Percentiles rank a stretch among this genome's conserved stretches.
These are phyloP conservation scores for Andrena fulva DNA, from an alignment of 2,888 invertebrate species.

Conservation along the genomic window DNA sequence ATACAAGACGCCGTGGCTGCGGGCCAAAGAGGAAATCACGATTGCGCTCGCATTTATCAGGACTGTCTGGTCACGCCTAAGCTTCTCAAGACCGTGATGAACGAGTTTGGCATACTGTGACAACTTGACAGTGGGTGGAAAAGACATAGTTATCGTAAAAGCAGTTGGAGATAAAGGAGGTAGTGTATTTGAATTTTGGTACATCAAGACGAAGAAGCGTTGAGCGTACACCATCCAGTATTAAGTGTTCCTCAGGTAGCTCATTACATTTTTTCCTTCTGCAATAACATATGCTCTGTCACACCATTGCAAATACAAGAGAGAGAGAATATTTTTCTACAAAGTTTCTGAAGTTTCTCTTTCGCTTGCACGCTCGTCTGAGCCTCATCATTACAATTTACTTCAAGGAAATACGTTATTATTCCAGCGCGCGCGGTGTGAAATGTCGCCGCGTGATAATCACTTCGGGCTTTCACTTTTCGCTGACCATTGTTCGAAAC, in stretches of 20 bases:
- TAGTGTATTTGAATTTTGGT: no score
- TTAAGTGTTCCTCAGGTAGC: no score
- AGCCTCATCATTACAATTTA: not conserved
- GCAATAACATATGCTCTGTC: no score
- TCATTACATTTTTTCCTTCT: no score
- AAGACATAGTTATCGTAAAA: not conserved
- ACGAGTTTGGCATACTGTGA: slow-evolving; percentile 64
- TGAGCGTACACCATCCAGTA: no score
- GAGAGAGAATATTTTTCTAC: slow-evolving; percentile 27
- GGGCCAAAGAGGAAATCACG: slow-evolving; percentile 82
- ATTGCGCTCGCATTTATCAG: slow-evolving; percentile 84
- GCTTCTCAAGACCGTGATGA: slow-evolving; percentile 73
- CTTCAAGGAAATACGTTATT: slow-evolving; percentile 53
- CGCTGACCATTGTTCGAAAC: slow-evolving; percentile 11
- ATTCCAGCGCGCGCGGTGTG: slow-evolving; percentile 50
- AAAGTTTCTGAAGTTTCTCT: not conserved
- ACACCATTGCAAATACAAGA: not conserved
- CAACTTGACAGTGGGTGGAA: not conserved
- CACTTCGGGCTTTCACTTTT: slow-evolving; percentile 63
- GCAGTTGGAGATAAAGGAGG: no score
- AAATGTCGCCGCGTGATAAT: slow-evolving; percentile 53
- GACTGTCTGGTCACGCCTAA: slow-evolving; percentile 82
- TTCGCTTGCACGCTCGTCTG: not conserved
- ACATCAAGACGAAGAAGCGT: no score
- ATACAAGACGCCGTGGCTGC: slow-evolving; percentile 85